phyloP scores from a whole-genome alignment of 1,140 invertebrate species.

The Nixonia krombeini region DNA sequence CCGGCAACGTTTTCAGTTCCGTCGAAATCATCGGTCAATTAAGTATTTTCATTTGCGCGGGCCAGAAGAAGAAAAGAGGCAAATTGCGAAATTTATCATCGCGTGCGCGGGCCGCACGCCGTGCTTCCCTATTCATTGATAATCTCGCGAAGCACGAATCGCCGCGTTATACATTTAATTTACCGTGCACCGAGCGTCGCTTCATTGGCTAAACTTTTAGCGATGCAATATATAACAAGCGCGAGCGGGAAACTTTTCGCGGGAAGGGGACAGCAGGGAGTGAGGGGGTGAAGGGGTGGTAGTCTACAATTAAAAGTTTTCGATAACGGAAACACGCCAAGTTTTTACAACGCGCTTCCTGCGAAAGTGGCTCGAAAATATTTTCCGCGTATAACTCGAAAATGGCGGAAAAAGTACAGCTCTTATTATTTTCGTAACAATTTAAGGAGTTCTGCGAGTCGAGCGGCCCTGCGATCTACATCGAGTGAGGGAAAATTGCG shows the following conservation, averaged over 20 bases:
- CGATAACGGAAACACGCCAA: slow-evolving; percentile 40
- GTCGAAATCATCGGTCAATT: too few species aligned
- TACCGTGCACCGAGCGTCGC: slow-evolving; percentile 33
- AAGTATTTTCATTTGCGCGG: too few species aligned
- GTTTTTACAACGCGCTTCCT: slow-evolving; percentile 23
- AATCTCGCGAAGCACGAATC: slow-evolving; percentile 34
- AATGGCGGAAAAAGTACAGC: slow-evolving; percentile 14
- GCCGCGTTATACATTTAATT: slow-evolving; percentile 39
- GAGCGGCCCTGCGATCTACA: too few species aligned
- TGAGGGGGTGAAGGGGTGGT: too few species aligned
- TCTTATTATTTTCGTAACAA: too few species aligned
- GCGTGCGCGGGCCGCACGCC: slow-evolving; percentile 6
- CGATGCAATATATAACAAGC: slow-evolving; percentile 44
- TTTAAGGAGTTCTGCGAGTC: too few species aligned
- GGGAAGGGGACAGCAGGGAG: slow-evolving; percentile 21
- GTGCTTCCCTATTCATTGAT: slow-evolving; percentile 28
- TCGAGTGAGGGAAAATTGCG: too few species aligned
- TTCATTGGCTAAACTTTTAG: slow-evolving; percentile 41
- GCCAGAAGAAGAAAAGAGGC: too few species aligned
- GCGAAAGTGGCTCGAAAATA: slow-evolving; percentile 4
- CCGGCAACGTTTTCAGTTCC: too few species aligned
- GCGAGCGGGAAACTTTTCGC: slow-evolving; percentile 26
- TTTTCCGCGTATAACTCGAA: slow-evolving; percentile 19
- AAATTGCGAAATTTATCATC: background rate
- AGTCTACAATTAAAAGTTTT: slow-evolving; percentile 47